A percentile compares a stretch with the other conserved stretches of the same genome.
These are phyloP conservation scores for Molorchus minor DNA, from an alignment of 2,888 invertebrate species.

Conservation along the genomic window DNA sequence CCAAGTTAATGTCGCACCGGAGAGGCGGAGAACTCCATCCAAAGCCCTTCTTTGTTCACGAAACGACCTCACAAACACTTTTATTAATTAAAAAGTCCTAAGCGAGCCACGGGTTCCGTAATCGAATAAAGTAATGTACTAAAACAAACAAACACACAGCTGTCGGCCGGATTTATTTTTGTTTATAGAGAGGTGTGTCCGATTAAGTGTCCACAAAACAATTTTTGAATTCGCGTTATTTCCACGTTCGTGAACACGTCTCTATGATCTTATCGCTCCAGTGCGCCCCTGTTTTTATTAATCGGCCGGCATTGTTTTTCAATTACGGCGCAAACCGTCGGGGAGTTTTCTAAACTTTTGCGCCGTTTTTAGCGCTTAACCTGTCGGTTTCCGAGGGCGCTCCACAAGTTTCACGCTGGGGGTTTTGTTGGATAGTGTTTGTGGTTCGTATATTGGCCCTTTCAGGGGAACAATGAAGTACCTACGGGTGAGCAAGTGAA, in stretches of 20 bases:
- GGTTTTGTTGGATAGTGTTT: constrained; percentile 29
- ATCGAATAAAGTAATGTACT: constrained; percentile 34
- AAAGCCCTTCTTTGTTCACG: constrained; percentile 28
- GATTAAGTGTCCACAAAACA: constrained; percentile 29
- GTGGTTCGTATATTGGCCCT: constrained; percentile 29
- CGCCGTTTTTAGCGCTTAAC: constrained; percentile 41
- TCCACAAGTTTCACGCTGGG: constrained; percentile 14
- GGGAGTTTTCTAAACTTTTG: constrained; percentile 41
- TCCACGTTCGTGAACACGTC: constrained; percentile 53
- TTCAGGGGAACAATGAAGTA: constrained; percentile 21
- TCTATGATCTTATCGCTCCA: constrained; percentile 50
- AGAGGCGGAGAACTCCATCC: constrained; percentile 31
- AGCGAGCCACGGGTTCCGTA: constrained; percentile 8
- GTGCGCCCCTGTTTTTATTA: constrained; percentile 43
- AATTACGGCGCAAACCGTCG: constrained; percentile 34
- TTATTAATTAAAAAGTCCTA: constrained; percentile 36
- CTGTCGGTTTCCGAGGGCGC: constrained; percentile 25
- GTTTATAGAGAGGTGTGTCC: constrained; percentile 46
- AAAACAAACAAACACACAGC: constrained; percentile 45
- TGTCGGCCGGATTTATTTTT: constrained; percentile 44
- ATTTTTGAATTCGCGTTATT: constrained; percentile 47
- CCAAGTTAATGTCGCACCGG: constrained; percentile 15
- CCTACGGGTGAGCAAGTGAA: constrained; percentile 27
- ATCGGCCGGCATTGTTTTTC: constrained; percentile 39
- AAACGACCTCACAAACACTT: constrained; percentile 23